Percentiles rank a stretch among this genome's conserved stretches.
These are phyloP conservation scores for Megalops cyprinoides DNA, from an alignment of 2,797 vertebrate species.

Conservation along the genomic window DNA sequence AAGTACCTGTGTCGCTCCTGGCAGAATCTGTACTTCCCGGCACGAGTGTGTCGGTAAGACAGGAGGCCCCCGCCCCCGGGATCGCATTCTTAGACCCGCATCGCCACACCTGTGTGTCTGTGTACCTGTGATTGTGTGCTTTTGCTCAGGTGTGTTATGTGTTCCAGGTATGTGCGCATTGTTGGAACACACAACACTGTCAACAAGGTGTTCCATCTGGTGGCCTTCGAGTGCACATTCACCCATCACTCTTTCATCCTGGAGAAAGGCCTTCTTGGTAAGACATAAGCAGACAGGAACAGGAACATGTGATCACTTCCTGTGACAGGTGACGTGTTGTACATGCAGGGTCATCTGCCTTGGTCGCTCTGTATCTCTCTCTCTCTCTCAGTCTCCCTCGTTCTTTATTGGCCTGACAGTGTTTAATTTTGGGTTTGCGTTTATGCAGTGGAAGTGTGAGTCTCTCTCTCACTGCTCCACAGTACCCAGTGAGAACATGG, in stretches of 20 bases:
- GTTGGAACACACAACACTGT: conserved; percentile 98
- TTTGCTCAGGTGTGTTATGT: background rate
- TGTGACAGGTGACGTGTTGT: background rate
- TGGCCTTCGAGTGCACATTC: conserved; percentile 98
- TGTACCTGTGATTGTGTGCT: background rate
- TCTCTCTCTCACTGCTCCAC: conserved; percentile 24
- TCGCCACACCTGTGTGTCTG: too few species aligned
- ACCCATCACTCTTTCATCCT: conserved; percentile 86
- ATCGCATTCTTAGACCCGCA: background rate
- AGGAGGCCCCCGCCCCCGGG: background rate
- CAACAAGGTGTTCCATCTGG: conserved; percentile 99
- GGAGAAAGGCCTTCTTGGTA: conserved; percentile 91
- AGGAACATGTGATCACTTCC: background rate
- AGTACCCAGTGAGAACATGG: conserved; percentile 92
- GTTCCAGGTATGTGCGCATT: conserved; percentile 88
- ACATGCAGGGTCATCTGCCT: too few species aligned
- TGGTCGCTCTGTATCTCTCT: too few species aligned
- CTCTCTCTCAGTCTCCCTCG: too few species aligned
- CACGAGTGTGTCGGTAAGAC: conserved; percentile 90
- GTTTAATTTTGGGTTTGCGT: too few species aligned
- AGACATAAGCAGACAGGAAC: conserved; percentile 46
- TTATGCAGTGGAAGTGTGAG: too few species aligned
- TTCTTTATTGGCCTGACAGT: background rate
- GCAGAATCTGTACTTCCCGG: conserved; percentile 94
- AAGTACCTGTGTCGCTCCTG: conserved; percentile 94